Base-by-base conservation (phyloP, 2,888 invertebrate species). In the Geotrupes spiniger region DNA sequence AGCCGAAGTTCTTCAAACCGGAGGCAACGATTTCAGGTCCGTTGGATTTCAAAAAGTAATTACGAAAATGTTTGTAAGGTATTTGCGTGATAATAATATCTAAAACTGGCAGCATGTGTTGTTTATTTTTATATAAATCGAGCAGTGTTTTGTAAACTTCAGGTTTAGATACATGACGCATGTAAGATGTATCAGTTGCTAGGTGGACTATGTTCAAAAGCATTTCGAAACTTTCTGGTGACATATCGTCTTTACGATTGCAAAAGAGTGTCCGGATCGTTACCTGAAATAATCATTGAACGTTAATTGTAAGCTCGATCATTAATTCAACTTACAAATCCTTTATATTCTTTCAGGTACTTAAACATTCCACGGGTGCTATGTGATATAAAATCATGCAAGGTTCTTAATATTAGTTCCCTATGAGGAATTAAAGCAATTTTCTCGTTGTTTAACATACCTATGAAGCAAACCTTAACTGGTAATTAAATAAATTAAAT, bases 11-110 rank as follows among this genome's bases (percentile, higher is more conserved):
- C 21, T 43, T 21, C 5, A 49, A 21, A 2, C 9, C 11, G 3
- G 17, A 6, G 11, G 45, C 2, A 1, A 49, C 12, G n/a, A 44
- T 36, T 9, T 12, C 38, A 1, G 41, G 41, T 31, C 25, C 41
- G 10, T 36, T 36, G 8, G 25, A 36, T 17, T 36, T 17, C 2
- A 45, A 5, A 5, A 45, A 29, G 15, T 45, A 44, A 6, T 45
- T 11, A n/a, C 45, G 33, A 25, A 49, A 49, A 1, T 16, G 14
- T 21, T 36, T 16, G n/a, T 36, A 12, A 12, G 33, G 6, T 33
- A 33, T 33, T 15, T 14, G 15, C 9, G 12, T 33, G 8, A 14
- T 5, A 33, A 33, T 6, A 33, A 33, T 33, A 14, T 14, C 14
- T 15, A 33, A 33, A 14, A 10, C 14, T 33, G 12, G 9, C 5